Evolutionary conservation across 2,113 vertebrate genomes (phyloP).

Genomic region (Pterocles gutturalis): DNA sequence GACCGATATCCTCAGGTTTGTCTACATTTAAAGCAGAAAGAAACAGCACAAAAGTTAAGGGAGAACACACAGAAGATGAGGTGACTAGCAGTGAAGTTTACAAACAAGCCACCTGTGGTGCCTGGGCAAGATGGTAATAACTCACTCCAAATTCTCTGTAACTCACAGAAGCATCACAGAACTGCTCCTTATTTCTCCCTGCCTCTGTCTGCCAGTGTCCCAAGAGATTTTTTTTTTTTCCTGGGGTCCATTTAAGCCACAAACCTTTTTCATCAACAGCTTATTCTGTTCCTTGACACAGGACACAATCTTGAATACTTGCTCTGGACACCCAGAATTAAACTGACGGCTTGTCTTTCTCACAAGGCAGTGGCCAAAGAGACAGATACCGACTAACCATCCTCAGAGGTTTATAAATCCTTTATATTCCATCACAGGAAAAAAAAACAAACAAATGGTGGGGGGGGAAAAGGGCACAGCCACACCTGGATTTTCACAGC

Average conservation of each 20-base stretch:
- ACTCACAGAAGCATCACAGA: background rate
- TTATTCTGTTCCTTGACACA: background rate
- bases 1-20: slow-evolving; percentile 67
- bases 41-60: background rate
- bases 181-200: background rate
- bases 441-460: background rate
- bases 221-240: background rate
- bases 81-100: rapidly evolving
- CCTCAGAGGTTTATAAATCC: background rate
- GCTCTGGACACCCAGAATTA: background rate
- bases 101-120: background rate
- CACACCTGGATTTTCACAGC: background rate
- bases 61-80: background rate
- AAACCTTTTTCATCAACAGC: background rate
- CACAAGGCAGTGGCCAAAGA: background rate
- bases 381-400: background rate
- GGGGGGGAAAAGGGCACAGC: rapidly evolving
- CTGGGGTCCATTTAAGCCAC: background rate
- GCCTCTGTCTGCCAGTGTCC: background rate
- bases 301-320: background rate
- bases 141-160: background rate
- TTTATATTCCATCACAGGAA: background rate
- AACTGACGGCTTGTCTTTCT: background rate
- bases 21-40: slow-evolving; percentile 41
- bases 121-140: background rate